phyloP scores from a whole-genome alignment of 2,888 invertebrate species.

The Ischnus inquisitorius region DNA sequence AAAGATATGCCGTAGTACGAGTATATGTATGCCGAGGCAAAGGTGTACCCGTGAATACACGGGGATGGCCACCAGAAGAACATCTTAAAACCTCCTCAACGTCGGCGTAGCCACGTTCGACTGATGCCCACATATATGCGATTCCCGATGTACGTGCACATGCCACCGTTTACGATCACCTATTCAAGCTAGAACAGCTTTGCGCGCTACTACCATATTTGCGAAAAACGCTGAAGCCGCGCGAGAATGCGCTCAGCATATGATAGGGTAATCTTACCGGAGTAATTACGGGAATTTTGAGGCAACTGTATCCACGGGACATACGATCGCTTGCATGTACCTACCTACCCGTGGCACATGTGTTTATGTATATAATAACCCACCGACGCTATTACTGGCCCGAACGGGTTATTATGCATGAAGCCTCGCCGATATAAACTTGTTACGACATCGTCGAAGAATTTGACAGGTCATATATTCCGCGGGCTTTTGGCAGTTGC shows the following conservation, averaged over 20 bases:
- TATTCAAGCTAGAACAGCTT: neutral
- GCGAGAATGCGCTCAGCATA: neutral
- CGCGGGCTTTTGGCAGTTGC: neutral
- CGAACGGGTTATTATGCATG: slow-evolving; percentile 12
- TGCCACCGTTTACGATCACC: neutral
- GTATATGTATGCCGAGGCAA: neutral
- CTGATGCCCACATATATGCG: neutral
- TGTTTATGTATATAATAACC: slow-evolving; percentile 17
- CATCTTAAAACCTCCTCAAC: neutral
- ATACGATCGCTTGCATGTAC: slow-evolving; percentile 21
- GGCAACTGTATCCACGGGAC: slow-evolving; percentile 22
- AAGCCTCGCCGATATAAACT: slow-evolving; percentile 15
- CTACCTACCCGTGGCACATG: slow-evolving; percentile 11
- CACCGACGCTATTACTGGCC: slow-evolving; percentile 4
- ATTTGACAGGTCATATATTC: slow-evolving; percentile 17
- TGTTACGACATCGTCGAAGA: slow-evolving; percentile 29
- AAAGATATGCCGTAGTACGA: slow-evolving; percentile 26
- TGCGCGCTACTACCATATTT: neutral
- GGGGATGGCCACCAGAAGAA: neutral
- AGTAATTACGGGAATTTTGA: slow-evolving; percentile 33
- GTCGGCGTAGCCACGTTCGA: neutral
- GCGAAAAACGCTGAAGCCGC: neutral
- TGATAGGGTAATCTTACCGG: slow-evolving; percentile 30
- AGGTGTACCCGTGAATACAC: slow-evolving; percentile 1
- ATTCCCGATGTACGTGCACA: neutral